A percentile compares a stretch with the other conserved stretches of the same genome.
Evolutionary conservation across 2,888 invertebrate species (phyloP).

Genomic region (Amphiduros pacificus): DNA sequence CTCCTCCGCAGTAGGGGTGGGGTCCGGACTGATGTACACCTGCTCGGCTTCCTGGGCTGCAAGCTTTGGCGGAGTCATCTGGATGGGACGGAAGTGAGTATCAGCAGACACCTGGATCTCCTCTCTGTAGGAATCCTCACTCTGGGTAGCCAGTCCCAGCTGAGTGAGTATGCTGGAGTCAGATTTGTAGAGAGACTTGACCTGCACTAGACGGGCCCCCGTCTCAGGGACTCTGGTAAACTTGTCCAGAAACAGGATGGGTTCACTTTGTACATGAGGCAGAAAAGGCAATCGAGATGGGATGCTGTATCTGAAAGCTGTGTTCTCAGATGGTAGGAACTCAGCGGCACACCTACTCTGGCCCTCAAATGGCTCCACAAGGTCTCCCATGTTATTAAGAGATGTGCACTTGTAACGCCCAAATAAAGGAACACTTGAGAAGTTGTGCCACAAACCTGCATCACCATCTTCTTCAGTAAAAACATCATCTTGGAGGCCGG

Average conservation of each 20-base stretch:
- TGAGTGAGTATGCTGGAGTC: conserved; percentile 22
- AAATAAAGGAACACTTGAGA: background rate
- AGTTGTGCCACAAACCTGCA: background rate
- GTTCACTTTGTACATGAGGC: conserved; percentile 44
- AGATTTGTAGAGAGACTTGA: conserved; percentile 26
- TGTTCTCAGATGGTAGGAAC: conserved; percentile 43
- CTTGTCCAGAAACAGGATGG: conserved; percentile 17
- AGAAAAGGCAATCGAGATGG: conserved; percentile 38
- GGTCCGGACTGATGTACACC: background rate
- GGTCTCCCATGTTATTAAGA: background rate
- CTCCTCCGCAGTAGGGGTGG: background rate
- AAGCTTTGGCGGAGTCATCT: background rate
- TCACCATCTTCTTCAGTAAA: background rate
- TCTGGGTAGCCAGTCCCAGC: conserved; percentile 24
- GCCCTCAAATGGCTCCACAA: background rate
- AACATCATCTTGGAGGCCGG: background rate
- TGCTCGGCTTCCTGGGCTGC: background rate
- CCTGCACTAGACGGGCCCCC: conserved; percentile 5
- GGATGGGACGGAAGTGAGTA: conserved; percentile 84
- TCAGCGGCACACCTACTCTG: background rate
- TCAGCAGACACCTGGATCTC: conserved; percentile 71
- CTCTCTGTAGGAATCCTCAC: conserved; percentile 14
- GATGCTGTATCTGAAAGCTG: conserved; percentile 44
- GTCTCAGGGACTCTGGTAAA: background rate
- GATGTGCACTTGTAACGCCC: background rate